phyloP scores from a whole-genome alignment of 2,797 vertebrate genomes.

The Argyrosomus regius region DNA sequence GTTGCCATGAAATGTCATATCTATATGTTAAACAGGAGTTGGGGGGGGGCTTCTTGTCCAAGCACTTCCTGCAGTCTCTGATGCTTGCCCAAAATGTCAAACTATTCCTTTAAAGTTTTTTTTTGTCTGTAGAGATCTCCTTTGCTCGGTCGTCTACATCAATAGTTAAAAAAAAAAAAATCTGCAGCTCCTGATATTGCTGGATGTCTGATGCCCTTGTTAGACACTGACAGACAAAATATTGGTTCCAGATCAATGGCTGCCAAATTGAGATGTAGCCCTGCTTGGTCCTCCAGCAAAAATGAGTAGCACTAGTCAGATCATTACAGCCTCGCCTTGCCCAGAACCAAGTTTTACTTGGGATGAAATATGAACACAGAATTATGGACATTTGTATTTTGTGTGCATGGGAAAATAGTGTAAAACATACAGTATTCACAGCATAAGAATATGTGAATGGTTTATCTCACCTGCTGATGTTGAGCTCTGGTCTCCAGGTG shows the following conservation, averaged over 20 bases:
- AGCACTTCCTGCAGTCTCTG: not conserved
- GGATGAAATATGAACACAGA: not conserved
- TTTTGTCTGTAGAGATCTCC: not conserved
- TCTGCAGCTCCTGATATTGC: constrained; percentile 4
- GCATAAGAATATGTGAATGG: not conserved
- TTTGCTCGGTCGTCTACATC: not conserved
- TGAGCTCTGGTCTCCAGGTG: constrained; percentile 19
- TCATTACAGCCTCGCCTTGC: not conserved
- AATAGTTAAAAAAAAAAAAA: not conserved
- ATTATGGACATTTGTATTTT: not conserved
- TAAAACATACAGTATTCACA: not conserved
- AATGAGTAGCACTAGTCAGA: not conserved
- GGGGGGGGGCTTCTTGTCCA: no score
- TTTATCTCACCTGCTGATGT: constrained; percentile 36
- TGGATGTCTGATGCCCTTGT: constrained; percentile 19
- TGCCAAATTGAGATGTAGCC: constrained; percentile 31
- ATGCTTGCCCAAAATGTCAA: not conserved
- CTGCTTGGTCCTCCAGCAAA: constrained; percentile 16
- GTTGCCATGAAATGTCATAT: not conserved
- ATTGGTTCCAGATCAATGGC: constrained; percentile 23
- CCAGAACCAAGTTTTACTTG: not conserved
- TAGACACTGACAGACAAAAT: constrained; percentile 12
- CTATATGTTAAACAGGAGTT: not conserved
- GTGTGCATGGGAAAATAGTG: not conserved
- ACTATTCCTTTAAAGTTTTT: not conserved